Percentiles rank a stretch among this genome's conserved stretches.
Evolutionary conservation across 2,113 vertebrate species (phyloP).

Genomic region (Entelurus aequoreus): DNA sequence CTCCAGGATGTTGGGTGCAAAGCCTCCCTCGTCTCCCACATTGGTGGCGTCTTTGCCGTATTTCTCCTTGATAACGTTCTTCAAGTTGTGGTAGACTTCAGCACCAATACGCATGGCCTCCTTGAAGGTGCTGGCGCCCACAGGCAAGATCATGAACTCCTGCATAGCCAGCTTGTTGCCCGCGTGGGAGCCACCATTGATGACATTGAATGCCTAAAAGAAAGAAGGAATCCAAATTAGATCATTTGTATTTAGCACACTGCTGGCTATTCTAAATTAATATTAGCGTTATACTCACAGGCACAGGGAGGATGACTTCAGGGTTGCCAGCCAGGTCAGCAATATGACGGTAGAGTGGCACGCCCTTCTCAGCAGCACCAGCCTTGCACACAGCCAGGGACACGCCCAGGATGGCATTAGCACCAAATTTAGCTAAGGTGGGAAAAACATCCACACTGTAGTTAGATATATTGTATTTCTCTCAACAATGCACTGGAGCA

Average conservation of each 20-base stretch:
- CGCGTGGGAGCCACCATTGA: slow-evolving; percentile 94
- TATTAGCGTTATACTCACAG: slow-evolving; percentile 70
- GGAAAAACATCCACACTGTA: background rate
- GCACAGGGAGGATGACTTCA: slow-evolving; percentile 93
- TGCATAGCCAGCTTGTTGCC: slow-evolving; percentile 98
- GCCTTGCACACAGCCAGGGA: slow-evolving; percentile 98
- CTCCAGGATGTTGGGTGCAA: slow-evolving; percentile 96
- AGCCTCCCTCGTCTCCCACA: slow-evolving; percentile 92
- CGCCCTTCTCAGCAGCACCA: slow-evolving; percentile 93
- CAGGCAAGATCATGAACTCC: slow-evolving; percentile 97
- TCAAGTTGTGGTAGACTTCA: slow-evolving; percentile 95
- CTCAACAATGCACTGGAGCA: background rate
- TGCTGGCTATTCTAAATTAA: background rate
- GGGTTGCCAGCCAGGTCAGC: slow-evolving; percentile 91
- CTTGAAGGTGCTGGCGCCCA: slow-evolving; percentile 85
- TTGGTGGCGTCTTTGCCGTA: slow-evolving; percentile 96
- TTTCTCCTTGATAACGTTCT: slow-evolving; percentile 96
- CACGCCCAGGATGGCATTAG: slow-evolving; percentile 94
- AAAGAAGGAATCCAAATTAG: background rate
- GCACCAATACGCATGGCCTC: slow-evolving; percentile 94
- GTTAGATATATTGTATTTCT: background rate
- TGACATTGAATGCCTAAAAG: slow-evolving; percentile 92
- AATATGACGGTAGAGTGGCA: slow-evolving; percentile 94
- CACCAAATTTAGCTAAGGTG: slow-evolving; percentile 90
- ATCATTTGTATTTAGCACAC: slow-evolving; percentile 7